phyloP scores from a whole-genome alignment of 1,140 invertebrate genomes.

The Drosophila murphyi region DNA sequence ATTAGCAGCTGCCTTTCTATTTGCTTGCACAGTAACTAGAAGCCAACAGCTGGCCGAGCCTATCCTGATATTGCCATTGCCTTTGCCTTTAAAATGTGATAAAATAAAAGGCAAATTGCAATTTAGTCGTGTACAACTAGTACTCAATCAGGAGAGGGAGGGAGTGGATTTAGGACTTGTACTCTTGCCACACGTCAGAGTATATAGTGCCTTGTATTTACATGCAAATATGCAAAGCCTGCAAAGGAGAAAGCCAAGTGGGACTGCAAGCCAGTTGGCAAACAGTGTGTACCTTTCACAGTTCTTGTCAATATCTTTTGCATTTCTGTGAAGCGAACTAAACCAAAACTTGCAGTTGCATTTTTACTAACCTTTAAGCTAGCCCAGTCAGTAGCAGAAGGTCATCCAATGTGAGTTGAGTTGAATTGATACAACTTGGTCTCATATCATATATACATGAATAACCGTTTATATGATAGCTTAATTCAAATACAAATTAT shows the following conservation, averaged over 20 bases:
- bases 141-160: background rate
- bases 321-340: conserved; percentile 38
- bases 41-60: conserved; percentile 30
- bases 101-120: conserved; percentile 78
- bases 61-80: background rate
- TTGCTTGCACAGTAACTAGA: conserved; percentile 61
- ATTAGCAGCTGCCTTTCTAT: conserved; percentile 73
- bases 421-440: background rate
- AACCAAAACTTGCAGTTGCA: conserved; percentile 11
- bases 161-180: background rate
- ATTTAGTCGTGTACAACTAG: conserved; percentile 52
- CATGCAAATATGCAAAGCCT: conserved; percentile 72
- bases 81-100: conserved; percentile 60
- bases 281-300: conserved; percentile 54
- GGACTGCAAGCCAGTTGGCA: conserved; percentile 36
- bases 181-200: conserved; percentile 24
- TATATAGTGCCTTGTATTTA: conserved; percentile 55
- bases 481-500: background rate
- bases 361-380: conserved; percentile 30
- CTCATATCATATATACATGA: background rate
- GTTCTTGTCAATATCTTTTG: conserved; percentile 65
- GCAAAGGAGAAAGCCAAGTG: conserved; percentile 25
- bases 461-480: background rate
- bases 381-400: background rate
- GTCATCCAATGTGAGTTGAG: background rate